A percentile compares a stretch with the other conserved stretches of the same genome.
Conservation (phyloP, 2,113 vertebrate genomes). For the Tiliqua scincoides region DNA sequence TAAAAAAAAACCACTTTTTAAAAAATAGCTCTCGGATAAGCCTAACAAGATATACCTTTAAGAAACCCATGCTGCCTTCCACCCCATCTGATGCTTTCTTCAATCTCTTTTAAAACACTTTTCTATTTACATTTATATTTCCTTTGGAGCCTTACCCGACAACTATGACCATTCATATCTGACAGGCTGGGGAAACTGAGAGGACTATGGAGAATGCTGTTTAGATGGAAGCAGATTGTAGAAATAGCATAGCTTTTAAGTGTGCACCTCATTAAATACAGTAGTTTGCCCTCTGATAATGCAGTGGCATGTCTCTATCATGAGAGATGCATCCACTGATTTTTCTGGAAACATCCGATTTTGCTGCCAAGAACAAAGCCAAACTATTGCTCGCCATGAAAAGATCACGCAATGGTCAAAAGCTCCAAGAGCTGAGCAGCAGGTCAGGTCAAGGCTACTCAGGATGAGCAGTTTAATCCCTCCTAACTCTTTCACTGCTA, state of each 20-base stretch:
- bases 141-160: neutral
- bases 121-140: neutral
- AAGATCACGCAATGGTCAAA: constrained; percentile 6
- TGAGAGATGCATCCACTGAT: neutral
- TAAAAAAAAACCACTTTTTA: neutral
- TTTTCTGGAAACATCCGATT: neutral
- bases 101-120: neutral
- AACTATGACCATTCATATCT: neutral
- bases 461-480: neutral
- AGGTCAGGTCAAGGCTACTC: neutral
- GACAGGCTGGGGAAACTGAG: neutral
- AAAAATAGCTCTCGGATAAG: neutral
- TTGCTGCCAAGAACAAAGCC: neutral
- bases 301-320: neutral
- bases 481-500: neutral
- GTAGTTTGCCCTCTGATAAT: neutral
- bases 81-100: neutral
- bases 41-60: neutral
- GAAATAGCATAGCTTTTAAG: neutral
- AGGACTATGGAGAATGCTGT: neutral
- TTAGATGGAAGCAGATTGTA: neutral
- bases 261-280: neutral
- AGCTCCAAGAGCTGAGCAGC: neutral
- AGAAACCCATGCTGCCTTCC: neutral
- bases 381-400: neutral